Percentiles rank a stretch among this genome's conserved stretches.
These are phyloP conservation scores for Trichoplusia ni DNA, from an alignment of 1,140 invertebrate genomes.

Conservation along the genomic window DNA sequence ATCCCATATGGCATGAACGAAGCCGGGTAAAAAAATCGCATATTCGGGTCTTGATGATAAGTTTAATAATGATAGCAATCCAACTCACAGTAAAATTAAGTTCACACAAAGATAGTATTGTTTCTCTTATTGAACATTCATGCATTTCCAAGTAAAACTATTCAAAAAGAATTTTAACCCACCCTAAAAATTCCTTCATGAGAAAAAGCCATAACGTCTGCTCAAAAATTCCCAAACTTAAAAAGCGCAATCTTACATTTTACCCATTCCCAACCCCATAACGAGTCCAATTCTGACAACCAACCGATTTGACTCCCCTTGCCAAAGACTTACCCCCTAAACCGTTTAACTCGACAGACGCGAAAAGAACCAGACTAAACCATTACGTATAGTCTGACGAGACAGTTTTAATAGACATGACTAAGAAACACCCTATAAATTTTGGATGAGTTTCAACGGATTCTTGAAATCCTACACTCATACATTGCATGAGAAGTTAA, in stretches of 20 bases:
- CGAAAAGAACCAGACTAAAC: background rate
- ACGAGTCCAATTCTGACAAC: background rate
- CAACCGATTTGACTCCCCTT: background rate
- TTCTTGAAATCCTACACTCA: conserved; percentile 4
- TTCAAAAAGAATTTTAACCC: too few relatives aligned
- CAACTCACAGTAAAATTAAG: too few relatives aligned
- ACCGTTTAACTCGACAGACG: conserved; percentile 16
- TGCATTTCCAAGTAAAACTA: too few relatives aligned
- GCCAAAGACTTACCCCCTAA: background rate
- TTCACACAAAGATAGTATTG: too few relatives aligned
- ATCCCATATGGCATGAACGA: too few relatives aligned
- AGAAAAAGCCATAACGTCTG: too few relatives aligned
- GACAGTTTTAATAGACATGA: conserved; percentile 17
- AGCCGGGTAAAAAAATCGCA: too few relatives aligned
- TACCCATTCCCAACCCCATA: background rate
- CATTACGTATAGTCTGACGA: background rate
- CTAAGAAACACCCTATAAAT: background rate
- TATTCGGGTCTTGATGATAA: too few relatives aligned
- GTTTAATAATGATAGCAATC: too few relatives aligned
- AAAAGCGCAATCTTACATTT: conserved; percentile 1
- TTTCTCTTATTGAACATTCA: too few relatives aligned
- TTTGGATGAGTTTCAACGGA: conserved; percentile 6
- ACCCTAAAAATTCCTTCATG: too few relatives aligned
- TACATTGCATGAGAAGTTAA: conserved; percentile 1
- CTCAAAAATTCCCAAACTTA: too few relatives aligned